phyloP scores from a whole-genome alignment of 1,140 invertebrate genomes.

The Monochamus saltuarius region DNA sequence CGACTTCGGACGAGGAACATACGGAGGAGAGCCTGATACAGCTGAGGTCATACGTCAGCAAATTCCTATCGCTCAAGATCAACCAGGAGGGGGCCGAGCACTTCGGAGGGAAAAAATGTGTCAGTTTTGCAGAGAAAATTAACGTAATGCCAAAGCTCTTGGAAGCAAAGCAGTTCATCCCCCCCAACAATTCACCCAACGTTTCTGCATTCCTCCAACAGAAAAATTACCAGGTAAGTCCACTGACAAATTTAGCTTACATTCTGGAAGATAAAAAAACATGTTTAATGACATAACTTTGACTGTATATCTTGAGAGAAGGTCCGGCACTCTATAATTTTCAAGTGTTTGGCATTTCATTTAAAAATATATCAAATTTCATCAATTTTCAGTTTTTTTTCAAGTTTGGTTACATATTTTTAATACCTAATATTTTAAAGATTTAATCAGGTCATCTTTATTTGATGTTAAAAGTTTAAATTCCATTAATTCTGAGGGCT shows the following conservation, averaged over 20 bases:
- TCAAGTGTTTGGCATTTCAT: too few relatives aligned
- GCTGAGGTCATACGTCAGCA: slow-evolving; percentile 68
- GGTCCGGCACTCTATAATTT: too few relatives aligned
- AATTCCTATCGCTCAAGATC: slow-evolving; percentile 61
- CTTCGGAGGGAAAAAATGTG: slow-evolving; percentile 66
- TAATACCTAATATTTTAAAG: too few relatives aligned
- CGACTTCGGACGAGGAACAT: slow-evolving; percentile 64
- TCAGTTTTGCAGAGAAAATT: slow-evolving; percentile 65
- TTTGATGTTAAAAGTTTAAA: too few relatives aligned
- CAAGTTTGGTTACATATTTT: too few relatives aligned
- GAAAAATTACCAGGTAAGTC: slow-evolving; percentile 46
- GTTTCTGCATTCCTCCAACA: slow-evolving; percentile 61
- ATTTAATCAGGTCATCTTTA: too few relatives aligned
- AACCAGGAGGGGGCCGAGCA: slow-evolving; percentile 56
- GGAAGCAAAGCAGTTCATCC: slow-evolving; percentile 54
- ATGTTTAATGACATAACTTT: too few relatives aligned
- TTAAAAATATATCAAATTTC: too few relatives aligned
- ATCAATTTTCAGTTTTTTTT: too few relatives aligned
- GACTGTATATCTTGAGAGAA: too few relatives aligned
- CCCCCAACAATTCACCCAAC: slow-evolving; percentile 73
- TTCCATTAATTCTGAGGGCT: too few relatives aligned
- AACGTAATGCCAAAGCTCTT: slow-evolving; percentile 35
- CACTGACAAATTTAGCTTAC: background rate
- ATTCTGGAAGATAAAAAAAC: too few relatives aligned
- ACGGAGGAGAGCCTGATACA: slow-evolving; percentile 65